Conservation (phyloP, 2,113 vertebrate genomes). For the Corythornis cristatus region DNA sequence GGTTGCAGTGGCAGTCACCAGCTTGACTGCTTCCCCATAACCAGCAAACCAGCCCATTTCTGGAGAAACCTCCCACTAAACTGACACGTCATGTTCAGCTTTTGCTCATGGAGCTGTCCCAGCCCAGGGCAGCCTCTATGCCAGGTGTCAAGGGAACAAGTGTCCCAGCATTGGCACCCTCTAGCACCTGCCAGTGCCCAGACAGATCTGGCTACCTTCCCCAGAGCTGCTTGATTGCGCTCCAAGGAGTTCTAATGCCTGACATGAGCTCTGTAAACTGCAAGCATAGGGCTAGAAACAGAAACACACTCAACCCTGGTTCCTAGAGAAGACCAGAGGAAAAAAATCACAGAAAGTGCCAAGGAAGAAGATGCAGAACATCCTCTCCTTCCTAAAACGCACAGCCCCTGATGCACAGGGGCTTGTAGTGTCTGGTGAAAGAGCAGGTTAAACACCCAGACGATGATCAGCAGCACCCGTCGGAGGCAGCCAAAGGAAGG, state of each 20-base stretch:
- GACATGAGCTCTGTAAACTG: neutral
- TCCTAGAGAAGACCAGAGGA: neutral
- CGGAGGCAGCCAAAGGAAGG: neutral
- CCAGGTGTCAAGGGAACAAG: neutral
- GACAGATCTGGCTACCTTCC: neutral
- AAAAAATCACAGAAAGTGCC: fast-evolving
- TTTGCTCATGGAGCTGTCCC: neutral
- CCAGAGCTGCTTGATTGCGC: neutral
- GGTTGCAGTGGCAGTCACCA: neutral
- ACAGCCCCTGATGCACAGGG: neutral
- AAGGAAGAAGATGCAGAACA: neutral
- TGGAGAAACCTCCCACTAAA: neutral
- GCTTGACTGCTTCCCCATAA: neutral
- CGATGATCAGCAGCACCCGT: neutral
- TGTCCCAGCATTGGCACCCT: neutral
- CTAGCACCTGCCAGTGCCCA: neutral
- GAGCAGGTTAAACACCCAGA: neutral
- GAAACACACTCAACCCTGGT: neutral
- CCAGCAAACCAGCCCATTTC: neutral
- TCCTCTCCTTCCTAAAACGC: neutral
- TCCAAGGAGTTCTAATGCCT: neutral
- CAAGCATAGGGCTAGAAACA: no score
- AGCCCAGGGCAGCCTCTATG: neutral
- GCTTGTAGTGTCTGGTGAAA: no score
- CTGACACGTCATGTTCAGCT: neutral